These are phyloP conservation scores for Epizoanthus rinbou DNA, from an alignment of 92 coral and sea anemone species.

Conservation along the genomic window DNA sequence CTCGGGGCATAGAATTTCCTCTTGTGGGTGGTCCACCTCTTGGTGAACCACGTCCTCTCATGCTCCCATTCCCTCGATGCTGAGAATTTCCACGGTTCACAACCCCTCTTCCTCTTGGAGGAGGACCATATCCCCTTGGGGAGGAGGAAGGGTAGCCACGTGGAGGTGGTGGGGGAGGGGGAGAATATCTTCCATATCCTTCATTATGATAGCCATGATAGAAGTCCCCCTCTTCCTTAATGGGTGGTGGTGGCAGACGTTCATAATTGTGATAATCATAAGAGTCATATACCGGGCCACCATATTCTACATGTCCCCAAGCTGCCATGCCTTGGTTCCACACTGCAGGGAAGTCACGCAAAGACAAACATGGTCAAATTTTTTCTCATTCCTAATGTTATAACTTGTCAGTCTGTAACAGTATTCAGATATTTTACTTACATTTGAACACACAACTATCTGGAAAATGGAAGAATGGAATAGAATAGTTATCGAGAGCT, in stretches of 20 bases:
- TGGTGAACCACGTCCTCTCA: constrained; percentile 17
- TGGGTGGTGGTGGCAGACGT: constrained; percentile 26
- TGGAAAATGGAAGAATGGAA: no score
- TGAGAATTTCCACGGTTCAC: neutral
- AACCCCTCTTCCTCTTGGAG: constrained; percentile 25
- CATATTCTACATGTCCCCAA: neutral
- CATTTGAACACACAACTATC: no score
- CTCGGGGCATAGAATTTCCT: neutral
- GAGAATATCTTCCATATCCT: constrained; percentile 25
- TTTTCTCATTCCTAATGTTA: no score
- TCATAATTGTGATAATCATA: constrained; percentile 15
- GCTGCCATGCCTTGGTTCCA: neutral
- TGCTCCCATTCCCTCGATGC: constrained; percentile 4
- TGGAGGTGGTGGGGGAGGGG: constrained; percentile 40
- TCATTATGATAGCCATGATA: neutral
- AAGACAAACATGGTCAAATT: no score
- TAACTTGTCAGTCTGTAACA: no score
- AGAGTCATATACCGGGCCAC: neutral
- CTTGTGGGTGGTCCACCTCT: neutral
- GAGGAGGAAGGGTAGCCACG: constrained; percentile 19
- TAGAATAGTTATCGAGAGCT: no score
- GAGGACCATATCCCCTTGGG: neutral
- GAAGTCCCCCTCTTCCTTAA: neutral
- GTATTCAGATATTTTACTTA: no score
- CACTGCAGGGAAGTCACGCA: no score